A percentile compares a stretch with the other conserved stretches of the same genome.
These are phyloP conservation scores for Prinia subflava DNA, from an alignment of 2,113 vertebrate species.

Conservation along the genomic window DNA sequence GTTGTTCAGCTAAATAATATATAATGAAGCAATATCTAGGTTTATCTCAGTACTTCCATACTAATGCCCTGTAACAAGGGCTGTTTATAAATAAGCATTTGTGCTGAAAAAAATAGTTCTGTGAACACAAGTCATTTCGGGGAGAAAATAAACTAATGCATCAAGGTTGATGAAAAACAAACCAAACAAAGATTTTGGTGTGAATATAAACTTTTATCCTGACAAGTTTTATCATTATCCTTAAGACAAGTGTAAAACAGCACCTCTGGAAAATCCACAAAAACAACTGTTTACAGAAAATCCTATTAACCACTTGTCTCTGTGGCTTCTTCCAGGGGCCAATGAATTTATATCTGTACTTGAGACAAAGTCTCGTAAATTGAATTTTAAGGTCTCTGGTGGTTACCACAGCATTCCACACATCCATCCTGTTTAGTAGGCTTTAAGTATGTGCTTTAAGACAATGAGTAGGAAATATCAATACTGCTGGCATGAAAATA, in stretches of 20 bases:
- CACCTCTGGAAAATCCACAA: neutral
- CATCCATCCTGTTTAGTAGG: neutral
- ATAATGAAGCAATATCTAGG: constrained; percentile 29
- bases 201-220: neutral
- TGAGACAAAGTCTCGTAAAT: neutral
- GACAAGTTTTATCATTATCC: neutral
- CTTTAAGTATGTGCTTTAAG: neutral
- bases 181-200: neutral
- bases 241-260: neutral
- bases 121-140: neutral
- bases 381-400: neutral
- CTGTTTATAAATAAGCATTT: constrained; percentile 16
- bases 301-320: neutral
- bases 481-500: neutral
- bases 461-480: neutral
- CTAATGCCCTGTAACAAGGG: neutral
- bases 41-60: constrained; percentile 15
- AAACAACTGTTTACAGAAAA: neutral
- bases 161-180: neutral
- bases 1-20: constrained; percentile 55
- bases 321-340: neutral
- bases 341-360: neutral
- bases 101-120: neutral
- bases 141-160: neutral
- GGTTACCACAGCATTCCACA: neutral